Conservation (phyloP, 2,113 vertebrate genomes). For the Crotalus tigris region DNA sequence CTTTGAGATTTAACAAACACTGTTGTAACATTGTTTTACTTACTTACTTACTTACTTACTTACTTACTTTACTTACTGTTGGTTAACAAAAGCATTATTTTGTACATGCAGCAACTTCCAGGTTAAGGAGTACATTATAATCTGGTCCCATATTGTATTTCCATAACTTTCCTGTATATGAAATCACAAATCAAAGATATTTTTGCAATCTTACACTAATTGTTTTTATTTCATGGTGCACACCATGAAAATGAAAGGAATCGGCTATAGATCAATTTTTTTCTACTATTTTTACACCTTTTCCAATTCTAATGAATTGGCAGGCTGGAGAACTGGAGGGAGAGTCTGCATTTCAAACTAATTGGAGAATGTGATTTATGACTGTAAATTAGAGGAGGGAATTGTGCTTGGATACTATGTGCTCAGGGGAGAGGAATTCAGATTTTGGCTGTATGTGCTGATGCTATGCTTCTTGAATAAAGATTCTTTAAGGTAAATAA, state of each 20-base stretch:
- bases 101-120: not conserved
- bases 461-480: no score
- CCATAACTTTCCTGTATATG: not conserved
- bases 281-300: constrained; percentile 34
- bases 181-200: not conserved
- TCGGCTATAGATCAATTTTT: no score
- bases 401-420: no score
- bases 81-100: not conserved
- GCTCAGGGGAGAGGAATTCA: no score
- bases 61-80: no score
- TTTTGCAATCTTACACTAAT: rapidly evolving
- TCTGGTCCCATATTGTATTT: not conserved
- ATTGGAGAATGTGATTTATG: no score
- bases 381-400: no score
- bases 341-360: no score
- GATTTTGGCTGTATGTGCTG: no score
- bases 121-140: not conserved
- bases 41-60: no score
- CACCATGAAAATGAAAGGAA: not conserved
- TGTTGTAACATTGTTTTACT: not conserved
- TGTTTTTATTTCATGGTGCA: not conserved
- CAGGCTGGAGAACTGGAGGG: no score
- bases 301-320: not conserved
- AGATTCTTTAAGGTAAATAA: no score
- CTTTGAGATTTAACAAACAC: not conserved